Conservation (phyloP, 2,113 vertebrate genomes). For the Clarias gariepinus region DNA sequence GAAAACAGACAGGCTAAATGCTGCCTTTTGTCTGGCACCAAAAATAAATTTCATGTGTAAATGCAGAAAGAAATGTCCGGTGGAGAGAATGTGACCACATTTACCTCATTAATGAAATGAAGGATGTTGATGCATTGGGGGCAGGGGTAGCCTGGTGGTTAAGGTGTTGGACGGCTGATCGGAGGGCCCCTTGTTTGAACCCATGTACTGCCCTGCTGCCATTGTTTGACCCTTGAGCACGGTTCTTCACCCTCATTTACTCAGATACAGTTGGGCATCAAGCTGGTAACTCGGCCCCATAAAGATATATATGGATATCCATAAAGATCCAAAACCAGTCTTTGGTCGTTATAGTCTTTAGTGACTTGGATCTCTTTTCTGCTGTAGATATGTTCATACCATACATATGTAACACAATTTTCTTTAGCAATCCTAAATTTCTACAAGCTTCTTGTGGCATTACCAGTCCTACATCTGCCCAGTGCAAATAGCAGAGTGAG, state of each 20-base stretch:
- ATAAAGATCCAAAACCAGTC: background rate
- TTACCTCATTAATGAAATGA: slow-evolving; percentile 22
- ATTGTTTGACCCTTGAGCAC: too few species aligned
- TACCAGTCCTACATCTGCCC: slow-evolving; percentile 21
- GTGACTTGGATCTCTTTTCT: too few species aligned
- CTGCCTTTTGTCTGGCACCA: background rate
- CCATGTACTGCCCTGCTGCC: too few species aligned
- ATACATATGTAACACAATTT: too few species aligned
- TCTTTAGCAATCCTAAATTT: background rate
- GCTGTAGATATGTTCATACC: too few species aligned
- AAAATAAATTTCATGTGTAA: slow-evolving; percentile 36
- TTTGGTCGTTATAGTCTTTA: too few species aligned
- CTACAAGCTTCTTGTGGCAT: slow-evolving; percentile 17
- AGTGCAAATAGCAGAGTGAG: background rate
- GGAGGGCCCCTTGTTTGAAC: too few species aligned
- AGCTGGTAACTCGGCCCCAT: too few species aligned
- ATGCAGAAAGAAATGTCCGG: slow-evolving; percentile 39
- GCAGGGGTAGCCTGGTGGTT: background rate
- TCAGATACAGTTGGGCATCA: too few species aligned
- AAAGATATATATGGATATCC: too few species aligned
- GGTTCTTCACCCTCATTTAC: too few species aligned
- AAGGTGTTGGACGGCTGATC: too few species aligned
- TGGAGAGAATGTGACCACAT: background rate
- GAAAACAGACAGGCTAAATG: slow-evolving; percentile 1
- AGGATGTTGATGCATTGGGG: background rate